These are phyloP conservation scores for Lasioglossum lativentre DNA, from an alignment of 2,888 invertebrate genomes.

Conservation along the genomic window DNA sequence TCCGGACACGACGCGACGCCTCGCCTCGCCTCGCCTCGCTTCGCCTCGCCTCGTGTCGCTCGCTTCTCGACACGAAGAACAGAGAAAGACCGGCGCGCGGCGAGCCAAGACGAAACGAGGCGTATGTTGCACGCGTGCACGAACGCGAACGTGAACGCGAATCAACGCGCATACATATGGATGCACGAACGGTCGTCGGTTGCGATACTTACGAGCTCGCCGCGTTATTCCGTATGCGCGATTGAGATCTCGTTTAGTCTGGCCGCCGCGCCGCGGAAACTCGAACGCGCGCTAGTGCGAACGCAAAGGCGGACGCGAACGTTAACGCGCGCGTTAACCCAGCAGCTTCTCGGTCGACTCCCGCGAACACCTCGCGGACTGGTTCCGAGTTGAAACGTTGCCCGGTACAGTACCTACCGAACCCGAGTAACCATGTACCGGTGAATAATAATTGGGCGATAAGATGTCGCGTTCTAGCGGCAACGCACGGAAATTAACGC, in stretches of 20 bases:
- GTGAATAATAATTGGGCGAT: conserved; percentile 68
- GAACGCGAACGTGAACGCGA: neutral
- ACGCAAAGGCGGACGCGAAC: neutral
- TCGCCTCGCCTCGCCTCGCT: too few species aligned
- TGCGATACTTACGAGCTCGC: conserved; percentile 67
- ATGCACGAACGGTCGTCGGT: conserved; percentile 58
- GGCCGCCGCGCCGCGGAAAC: conserved; percentile 60
- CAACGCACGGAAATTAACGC: conserved; percentile 13
- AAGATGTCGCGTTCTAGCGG: conserved; percentile 42
- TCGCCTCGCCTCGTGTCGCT: neutral
- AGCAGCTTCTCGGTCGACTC: conserved; percentile 20
- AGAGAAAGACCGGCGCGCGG: neutral
- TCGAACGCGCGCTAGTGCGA: conserved; percentile 19
- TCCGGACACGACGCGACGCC: neutral
- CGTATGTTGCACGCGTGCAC: conserved; percentile 22
- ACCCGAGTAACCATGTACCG: conserved; percentile 42
- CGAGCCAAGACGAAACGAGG: neutral
- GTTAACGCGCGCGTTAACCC: conserved; percentile 21
- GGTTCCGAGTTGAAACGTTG: conserved; percentile 34
- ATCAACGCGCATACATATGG: conserved; percentile 25
- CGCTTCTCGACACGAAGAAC: neutral
- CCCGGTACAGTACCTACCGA: conserved; percentile 41
- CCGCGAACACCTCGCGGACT: conserved; percentile 39
- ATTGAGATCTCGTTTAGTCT: conserved; percentile 69
- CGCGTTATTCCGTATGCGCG: conserved; percentile 70